Evolutionary conservation across 2,888 invertebrate genomes (phyloP), one percentile per base, ranked within the genome.

Genomic region (Baccha elongata): DNA sequence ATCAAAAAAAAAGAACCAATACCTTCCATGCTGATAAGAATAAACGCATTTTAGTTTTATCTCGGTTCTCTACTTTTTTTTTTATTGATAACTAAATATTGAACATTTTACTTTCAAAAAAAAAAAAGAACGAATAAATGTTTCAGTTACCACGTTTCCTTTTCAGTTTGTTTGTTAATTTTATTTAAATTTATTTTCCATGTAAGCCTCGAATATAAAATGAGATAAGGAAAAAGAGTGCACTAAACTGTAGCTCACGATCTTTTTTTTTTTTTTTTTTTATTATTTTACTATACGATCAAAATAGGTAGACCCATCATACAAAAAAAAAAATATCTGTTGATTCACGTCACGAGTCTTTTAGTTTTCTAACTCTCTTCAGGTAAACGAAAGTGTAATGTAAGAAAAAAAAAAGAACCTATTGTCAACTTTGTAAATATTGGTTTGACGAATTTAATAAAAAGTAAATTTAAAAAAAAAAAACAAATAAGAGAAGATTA

Each of bases 201-300:
- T 58, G 40, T 26, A 42, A 58, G 11, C 11, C 32, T 68, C 32
- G 35, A 7, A 23, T 5, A 40, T 17, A 40, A 26, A 52, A 13
- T 11, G 23, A 23, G 52, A 68, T 62, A 69, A 58, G 72, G 17
- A 29, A 46, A 21, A 37, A 53, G 60, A 72, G 72, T 53, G 62
- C 72, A 72, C 79, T 79, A 79, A 79, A 79, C 62, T 73, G 53
- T 62, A 37, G 52, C 67, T 67, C 79, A 79, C 72, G 72, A 73
- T 67, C 42, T 23, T 21, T 46, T 46, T 2, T 35, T 35, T 40
- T 4, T 23, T 21, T 1, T 29, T 7, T 4, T 55, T 53, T 40
- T 21, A 15, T 29, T 40, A n/a, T n/a, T 10, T 10, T 15, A 42
- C 17, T 5, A 44, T 19, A 44, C 6, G 8, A 21, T 1, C 8